A percentile compares a stretch with the other conserved stretches of the same genome.
phyloP scores from a whole-genome alignment of 2,888 invertebrate genomes.

The Quadroppia sp. region DNA sequence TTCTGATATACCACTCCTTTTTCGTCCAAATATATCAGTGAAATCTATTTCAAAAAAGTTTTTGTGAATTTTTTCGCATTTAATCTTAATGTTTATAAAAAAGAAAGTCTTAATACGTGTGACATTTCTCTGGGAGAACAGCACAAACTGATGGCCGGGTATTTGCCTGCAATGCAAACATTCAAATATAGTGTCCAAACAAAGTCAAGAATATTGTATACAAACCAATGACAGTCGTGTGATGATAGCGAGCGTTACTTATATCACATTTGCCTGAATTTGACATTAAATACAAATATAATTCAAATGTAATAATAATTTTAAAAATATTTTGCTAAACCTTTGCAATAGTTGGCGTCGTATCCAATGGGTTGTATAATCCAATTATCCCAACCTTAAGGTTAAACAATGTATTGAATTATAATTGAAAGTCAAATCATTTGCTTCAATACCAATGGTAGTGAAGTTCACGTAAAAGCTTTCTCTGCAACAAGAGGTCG shows the following conservation, averaged over 20 bases:
- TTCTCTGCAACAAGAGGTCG: constrained; percentile 68
- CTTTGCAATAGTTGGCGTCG: constrained; percentile 49
- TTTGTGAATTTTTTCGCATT: background rate
- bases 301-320: background rate
- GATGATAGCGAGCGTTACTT: constrained; percentile 54
- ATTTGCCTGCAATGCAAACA: constrained; percentile 26
- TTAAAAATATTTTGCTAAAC: constrained; percentile 36
- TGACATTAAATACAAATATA: constrained; percentile 1
- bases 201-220: background rate
- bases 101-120: constrained; percentile 56
- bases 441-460: constrained; percentile 45
- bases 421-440: background rate
- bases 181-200: constrained; percentile 15
- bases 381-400: constrained; percentile 48
- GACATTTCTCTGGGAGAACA: constrained; percentile 80
- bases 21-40: constrained; percentile 72
- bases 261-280: constrained; percentile 56
- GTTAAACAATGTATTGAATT: no score
- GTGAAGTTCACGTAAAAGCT: constrained; percentile 48
- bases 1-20: constrained; percentile 73
- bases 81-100: constrained; percentile 49
- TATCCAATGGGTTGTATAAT: constrained; percentile 49
- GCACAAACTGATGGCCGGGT: constrained; percentile 55
- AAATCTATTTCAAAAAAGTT: constrained; percentile 28
- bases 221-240: constrained; percentile 66